These are phyloP conservation scores for Dusona sp. DNA, from an alignment of 2,888 invertebrate species.

Conservation along the genomic window DNA sequence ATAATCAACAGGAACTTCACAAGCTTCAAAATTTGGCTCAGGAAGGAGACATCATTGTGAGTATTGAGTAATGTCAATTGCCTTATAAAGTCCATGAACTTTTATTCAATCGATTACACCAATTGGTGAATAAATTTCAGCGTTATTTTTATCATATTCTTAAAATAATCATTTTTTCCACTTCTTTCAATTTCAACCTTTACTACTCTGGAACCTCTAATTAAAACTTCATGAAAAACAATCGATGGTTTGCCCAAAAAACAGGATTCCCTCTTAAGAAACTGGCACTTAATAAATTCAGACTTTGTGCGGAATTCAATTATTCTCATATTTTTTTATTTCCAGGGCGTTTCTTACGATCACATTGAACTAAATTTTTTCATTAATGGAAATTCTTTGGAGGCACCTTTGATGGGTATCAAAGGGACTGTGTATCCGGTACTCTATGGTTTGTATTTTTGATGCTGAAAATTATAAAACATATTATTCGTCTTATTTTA, in stretches of 20 bases:
- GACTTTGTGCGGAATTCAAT: not conserved
- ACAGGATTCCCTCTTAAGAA: too few relatives aligned
- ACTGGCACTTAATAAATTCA: not conserved
- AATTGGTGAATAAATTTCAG: not conserved
- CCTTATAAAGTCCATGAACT: not conserved
- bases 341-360: conserved; percentile 96
- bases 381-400: conserved; percentile 95
- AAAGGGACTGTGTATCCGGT: conserved; percentile 96
- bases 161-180: not conserved
- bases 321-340: conserved; percentile 64
- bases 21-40: conserved; percentile 87
- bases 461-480: not conserved
- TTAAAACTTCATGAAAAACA: too few relatives aligned
- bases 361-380: conserved; percentile 98
- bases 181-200: conserved; percentile 4
- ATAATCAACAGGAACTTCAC: conserved; percentile 91
- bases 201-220: too few relatives aligned
- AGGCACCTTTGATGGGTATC: conserved; percentile 94
- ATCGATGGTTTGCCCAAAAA: too few relatives aligned
- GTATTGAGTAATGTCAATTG: conserved; percentile 78
- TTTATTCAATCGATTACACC: not conserved
- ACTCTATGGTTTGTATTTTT: conserved; percentile 91
- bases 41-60: conserved; percentile 96
- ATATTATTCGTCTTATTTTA: not conserved
- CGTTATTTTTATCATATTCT: not conserved